Evolutionary conservation across 2,797 vertebrate species (phyloP).

Genomic region (Chaenodraco wilsoni): DNA sequence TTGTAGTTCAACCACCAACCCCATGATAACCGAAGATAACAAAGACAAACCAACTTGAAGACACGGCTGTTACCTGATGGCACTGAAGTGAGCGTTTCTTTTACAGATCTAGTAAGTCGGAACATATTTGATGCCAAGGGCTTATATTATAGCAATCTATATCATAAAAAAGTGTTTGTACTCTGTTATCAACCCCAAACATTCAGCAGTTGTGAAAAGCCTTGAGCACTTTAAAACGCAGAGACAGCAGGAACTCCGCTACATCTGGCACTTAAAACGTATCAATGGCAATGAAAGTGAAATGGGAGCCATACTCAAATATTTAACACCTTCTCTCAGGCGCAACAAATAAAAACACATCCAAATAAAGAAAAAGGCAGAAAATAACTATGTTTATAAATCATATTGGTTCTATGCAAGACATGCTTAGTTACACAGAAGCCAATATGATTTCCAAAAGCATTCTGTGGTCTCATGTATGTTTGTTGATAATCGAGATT

Average conservation of each 20-base stretch:
- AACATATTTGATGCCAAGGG: conserved; percentile 24
- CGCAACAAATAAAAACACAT: conserved; percentile 19
- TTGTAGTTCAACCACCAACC: conserved; percentile 31
- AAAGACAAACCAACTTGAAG: conserved; percentile 25
- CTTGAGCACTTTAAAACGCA: conserved; percentile 5
- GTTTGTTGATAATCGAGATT: too few relatives aligned
- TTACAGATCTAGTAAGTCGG: conserved; percentile 27
- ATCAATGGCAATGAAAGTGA: conserved; percentile 42
- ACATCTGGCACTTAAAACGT: conserved; percentile 40
- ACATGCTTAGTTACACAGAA: background rate
- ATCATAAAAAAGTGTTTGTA: conserved; percentile 16
- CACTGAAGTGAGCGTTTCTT: conserved; percentile 12
- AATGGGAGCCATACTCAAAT: conserved; percentile 38
- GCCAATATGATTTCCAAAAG: background rate
- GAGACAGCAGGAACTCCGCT: conserved; percentile 4
- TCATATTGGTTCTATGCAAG: background rate
- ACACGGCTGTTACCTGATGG: conserved; percentile 14
- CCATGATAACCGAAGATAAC: conserved; percentile 19
- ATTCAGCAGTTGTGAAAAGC: conserved; percentile 2
- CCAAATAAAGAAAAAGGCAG: conserved; percentile 17
- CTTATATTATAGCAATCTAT: conserved; percentile 21
- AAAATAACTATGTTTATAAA: conserved; percentile 21
- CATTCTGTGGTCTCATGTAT: background rate
- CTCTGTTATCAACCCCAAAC: conserved; percentile 15
- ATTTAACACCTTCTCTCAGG: conserved; percentile 42